Base-by-base conservation (phyloP, 2,113 vertebrate species). In the Cryptomyrus ogoouensis region DNA sequence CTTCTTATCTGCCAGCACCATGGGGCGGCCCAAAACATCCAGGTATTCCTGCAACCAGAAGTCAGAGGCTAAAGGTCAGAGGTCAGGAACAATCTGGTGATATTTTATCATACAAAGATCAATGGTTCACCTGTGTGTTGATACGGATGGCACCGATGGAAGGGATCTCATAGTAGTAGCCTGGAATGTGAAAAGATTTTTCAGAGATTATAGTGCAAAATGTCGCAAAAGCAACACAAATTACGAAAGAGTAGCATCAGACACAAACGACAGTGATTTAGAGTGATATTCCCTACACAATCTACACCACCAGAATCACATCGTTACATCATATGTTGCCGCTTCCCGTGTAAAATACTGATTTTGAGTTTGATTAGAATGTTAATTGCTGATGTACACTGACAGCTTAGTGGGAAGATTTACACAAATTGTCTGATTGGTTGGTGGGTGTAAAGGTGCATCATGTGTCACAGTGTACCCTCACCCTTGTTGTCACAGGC, bases 1-100 rank as follows among this genome's bases (percentile, higher is more conserved):
- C 92, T 94, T 96, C 9, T 94, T 95, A 93, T 96, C 95, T 21
- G 96, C 97, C 93, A 97, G 96, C 89, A 99, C 98, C 98, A 99
- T 99, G 0, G 98, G 98, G 93, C 98, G 96, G 89, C 98, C 98
- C 94, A 99, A 94, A 90, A 99, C 98, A 94, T 99, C 98, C 93
- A 99, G 95, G 93, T 99, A 99, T 93, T 99, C 98, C 98, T 99
- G 94, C 24, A 87, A 27, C 56, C 58, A 9, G 15, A 44, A 62
- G 17, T n/a, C 85, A 46, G 87, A 44, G 56, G 31, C 62, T 24
- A 24, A 56, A 12, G 56, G 6, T 24, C 52, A 24, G 56, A 7
- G 31, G 3, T 50, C 7, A 66, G 19, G 35, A 13, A 13, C 15
- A 85, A n/a, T 15, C 27, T 80, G 3, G n/a, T 9, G 31, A 24